Evolutionary conservation across 2,888 invertebrate species (phyloP), one percentile per base, ranked within the genome.

Genomic region (Drosophila parthenogenetica): DNA sequence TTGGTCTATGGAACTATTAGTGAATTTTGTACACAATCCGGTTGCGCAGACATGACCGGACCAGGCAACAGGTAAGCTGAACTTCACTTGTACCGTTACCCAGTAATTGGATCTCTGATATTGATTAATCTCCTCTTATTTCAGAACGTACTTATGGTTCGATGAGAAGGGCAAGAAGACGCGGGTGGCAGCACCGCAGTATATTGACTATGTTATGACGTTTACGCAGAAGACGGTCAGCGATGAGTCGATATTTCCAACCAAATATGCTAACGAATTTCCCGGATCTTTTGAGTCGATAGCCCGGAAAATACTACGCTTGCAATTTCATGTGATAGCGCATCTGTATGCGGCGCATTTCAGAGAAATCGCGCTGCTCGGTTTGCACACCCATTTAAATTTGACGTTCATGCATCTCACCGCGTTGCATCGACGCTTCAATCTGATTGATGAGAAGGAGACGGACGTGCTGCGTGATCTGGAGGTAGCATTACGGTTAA

Each of bases 111-210:
- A 19, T 22, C 5, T 19, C 5, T 5, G 22, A 22, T 8, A 29
- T 8, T 29, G 8, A 29, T 29, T 8, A 29, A 8, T 13, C 35
- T 13, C 35, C 35, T 11, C 32, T 2, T 3, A 66, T 93, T 93
- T 65, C 91, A 98, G 98, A 94, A 96, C 96, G 92, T 99, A 98
- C 94, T 95, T 97, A 90, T 99, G 99, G 99, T 96, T 97, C 94
- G 99, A 99, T 93, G 99, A 99, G 93, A 98, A 98, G 93, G 98
- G 99, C 89, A 99, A 99, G 94, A 99, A 99, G 94, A 96, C 96
- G 83, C 97, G 98, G 93, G 97, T 98, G 90, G 97, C 98, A 81
- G 98, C 99, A 89, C 98, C 98, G 89, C 98, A 99, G 93, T 99
- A 99, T 93, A 97, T 99, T 93, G 99, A 99, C 94, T 98, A 98